Evolutionary conservation across 1,140 invertebrate genomes (phyloP).

Genomic region (Meteorus sp.): DNA sequence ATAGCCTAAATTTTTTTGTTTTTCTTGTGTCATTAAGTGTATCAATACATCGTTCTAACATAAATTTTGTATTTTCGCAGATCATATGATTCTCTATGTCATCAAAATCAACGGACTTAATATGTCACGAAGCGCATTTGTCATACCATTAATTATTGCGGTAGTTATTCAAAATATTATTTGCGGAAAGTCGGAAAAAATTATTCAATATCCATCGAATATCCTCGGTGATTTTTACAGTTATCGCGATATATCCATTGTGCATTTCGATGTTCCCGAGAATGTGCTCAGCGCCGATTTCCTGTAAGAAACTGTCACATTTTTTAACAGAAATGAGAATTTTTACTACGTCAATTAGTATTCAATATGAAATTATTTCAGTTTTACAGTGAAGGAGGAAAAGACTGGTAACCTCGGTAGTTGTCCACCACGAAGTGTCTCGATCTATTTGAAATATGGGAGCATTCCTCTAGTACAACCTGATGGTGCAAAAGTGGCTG

Average conservation of each 20-base stretch:
- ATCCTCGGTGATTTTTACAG: constrained; percentile 47
- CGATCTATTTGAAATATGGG: constrained; percentile 70
- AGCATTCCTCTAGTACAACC: constrained; percentile 77
- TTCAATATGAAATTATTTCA: constrained; percentile 17
- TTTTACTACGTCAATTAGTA: background rate
- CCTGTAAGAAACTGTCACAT: constrained; percentile 41
- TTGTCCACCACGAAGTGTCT: constrained; percentile 64
- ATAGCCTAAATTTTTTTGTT: no score
- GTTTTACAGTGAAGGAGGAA: constrained; percentile 51
- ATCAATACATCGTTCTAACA: no score
- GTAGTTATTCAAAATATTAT: constrained; percentile 35
- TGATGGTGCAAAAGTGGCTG: constrained; percentile 71
- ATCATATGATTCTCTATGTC: background rate
- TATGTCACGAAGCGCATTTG: constrained; percentile 43
- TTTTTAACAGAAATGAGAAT: background rate
- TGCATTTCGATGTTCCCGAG: constrained; percentile 54
- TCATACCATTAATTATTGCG: constrained; percentile 38
- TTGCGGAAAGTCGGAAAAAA: constrained; percentile 39
- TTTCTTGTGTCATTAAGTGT: no score
- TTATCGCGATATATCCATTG: constrained; percentile 53
- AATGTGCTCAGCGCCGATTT: constrained; percentile 45
- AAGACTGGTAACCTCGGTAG: constrained; percentile 50
- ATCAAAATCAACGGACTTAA: constrained; percentile 22
- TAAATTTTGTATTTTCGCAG: no score
- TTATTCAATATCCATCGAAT: constrained; percentile 45